A percentile compares a stretch with the other conserved stretches of the same genome.
Evolutionary conservation across 2,113 vertebrate genomes (phyloP).

Genomic region (Larimichthys polyactis): DNA sequence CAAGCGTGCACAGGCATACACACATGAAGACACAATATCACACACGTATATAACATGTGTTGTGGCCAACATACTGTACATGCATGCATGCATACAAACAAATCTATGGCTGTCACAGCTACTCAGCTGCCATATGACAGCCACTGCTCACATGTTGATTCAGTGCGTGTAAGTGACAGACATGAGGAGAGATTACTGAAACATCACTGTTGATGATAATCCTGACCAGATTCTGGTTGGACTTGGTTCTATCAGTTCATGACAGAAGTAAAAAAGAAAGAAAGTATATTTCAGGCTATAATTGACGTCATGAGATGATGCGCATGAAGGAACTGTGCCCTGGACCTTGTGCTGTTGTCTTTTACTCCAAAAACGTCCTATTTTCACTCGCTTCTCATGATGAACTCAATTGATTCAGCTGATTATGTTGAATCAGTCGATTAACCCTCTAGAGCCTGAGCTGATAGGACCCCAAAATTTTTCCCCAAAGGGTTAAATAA

Average conservation of each 20-base stretch:
- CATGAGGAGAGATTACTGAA: constrained; percentile 30
- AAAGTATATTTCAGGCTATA: not conserved
- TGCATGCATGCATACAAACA: constrained; percentile 15
- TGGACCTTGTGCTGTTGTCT: not conserved
- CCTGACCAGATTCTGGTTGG: constrained; percentile 17
- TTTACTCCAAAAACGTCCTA: not conserved
- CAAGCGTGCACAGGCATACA: constrained; percentile 46
- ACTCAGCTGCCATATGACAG: constrained; percentile 55
- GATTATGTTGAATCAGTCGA: not conserved
- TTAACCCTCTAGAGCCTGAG: not conserved
- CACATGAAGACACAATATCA: constrained; percentile 24
- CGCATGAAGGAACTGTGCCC: not conserved
- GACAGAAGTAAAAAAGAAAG: not conserved
- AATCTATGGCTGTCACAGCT: constrained; percentile 56
- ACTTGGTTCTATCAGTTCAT: not conserved
- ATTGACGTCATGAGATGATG: constrained; percentile 10
- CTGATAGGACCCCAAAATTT: too few relatives aligned
- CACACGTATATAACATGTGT: not conserved
- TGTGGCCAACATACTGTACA: not conserved
- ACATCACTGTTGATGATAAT: constrained; percentile 31
- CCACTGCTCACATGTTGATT: constrained; percentile 51
- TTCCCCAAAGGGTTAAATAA: too few relatives aligned
- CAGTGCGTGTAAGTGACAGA: constrained; percentile 25
- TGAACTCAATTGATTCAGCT: not conserved
- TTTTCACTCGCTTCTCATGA: not conserved